Percentiles rank a stretch among this genome's conserved stretches.
Evolutionary conservation across 2,888 invertebrate species (phyloP).

Genomic region (Nezara viridula): DNA sequence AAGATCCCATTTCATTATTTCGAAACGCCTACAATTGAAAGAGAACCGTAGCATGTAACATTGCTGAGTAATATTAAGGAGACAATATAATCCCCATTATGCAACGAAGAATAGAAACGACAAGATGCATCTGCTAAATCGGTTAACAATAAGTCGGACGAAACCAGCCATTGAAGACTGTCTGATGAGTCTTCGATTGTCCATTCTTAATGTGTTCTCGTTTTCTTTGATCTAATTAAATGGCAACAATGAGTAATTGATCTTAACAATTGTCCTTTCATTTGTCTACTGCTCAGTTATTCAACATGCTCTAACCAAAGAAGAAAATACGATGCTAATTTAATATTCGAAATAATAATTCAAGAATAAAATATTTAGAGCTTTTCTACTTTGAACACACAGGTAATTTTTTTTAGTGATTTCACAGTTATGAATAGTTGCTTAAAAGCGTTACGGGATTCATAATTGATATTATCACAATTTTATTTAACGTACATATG

Average conservation of each 20-base stretch:
- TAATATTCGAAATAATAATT: background rate
- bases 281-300: background rate
- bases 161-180: background rate
- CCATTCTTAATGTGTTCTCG: background rate
- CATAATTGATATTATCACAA: no score
- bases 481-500: no score
- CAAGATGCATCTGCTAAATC: constrained; percentile 23
- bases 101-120: background rate
- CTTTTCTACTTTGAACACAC: no score
- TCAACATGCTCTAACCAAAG: background rate
- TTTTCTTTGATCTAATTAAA: background rate
- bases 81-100: constrained; percentile 13
- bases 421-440: no score
- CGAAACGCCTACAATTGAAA: constrained; percentile 45
- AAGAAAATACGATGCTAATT: background rate
- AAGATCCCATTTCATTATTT: background rate
- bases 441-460: no score
- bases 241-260: constrained; percentile 5
- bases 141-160: constrained; percentile 10
- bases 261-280: background rate
- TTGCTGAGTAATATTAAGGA: constrained; percentile 26
- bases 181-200: background rate
- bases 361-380: no score
- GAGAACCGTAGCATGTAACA: constrained; percentile 11
- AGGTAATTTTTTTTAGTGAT: no score